Evolutionary conservation across 2,888 invertebrate genomes (phyloP).

Genomic region (Lithodes maja): DNA sequence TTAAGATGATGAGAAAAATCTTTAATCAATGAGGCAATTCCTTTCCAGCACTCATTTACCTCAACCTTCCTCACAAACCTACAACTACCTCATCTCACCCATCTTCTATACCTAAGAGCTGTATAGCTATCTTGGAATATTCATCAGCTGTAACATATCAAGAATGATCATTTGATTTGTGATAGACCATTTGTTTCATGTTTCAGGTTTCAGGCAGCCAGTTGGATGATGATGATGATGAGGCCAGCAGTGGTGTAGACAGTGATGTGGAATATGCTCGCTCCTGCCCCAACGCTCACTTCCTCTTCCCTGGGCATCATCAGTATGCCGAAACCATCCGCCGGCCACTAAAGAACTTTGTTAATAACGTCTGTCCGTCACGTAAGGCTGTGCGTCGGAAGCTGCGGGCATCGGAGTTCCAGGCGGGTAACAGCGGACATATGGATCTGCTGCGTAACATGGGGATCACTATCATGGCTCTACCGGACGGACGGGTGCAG

Average conservation of each 20-base stretch:
- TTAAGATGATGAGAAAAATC: too few relatives aligned
- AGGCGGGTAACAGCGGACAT: slow-evolving; percentile 91
- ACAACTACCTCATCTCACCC: too few relatives aligned
- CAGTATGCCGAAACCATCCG: slow-evolving; percentile 83
- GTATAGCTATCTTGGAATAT: too few relatives aligned
- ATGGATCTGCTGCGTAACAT: slow-evolving; percentile 90
- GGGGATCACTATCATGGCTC: slow-evolving; percentile 94
- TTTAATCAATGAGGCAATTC: too few relatives aligned
- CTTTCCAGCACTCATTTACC: too few relatives aligned
- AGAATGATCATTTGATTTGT: too few relatives aligned
- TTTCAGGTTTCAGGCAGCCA: slow-evolving; percentile 50
- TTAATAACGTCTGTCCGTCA: slow-evolving; percentile 86
- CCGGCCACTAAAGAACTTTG: slow-evolving; percentile 88
- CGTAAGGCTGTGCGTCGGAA: slow-evolving; percentile 74
- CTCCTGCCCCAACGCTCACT: slow-evolving; percentile 89
- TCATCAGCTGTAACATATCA: too few relatives aligned
- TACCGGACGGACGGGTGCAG: slow-evolving; percentile 93
- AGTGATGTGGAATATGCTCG: slow-evolving; percentile 80
- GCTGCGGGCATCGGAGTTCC: slow-evolving; percentile 74
- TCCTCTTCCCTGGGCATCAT: slow-evolving; percentile 81
- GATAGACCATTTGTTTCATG: neutral
- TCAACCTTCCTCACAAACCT: too few relatives aligned
- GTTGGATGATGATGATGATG: slow-evolving; percentile 56
- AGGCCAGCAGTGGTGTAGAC: slow-evolving; percentile 75
- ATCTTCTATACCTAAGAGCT: too few relatives aligned